Evolutionary conservation across 2,797 vertebrate species (phyloP), one percentile per base, ranked within the genome.

Genomic region (Alectoris magna): DNA sequence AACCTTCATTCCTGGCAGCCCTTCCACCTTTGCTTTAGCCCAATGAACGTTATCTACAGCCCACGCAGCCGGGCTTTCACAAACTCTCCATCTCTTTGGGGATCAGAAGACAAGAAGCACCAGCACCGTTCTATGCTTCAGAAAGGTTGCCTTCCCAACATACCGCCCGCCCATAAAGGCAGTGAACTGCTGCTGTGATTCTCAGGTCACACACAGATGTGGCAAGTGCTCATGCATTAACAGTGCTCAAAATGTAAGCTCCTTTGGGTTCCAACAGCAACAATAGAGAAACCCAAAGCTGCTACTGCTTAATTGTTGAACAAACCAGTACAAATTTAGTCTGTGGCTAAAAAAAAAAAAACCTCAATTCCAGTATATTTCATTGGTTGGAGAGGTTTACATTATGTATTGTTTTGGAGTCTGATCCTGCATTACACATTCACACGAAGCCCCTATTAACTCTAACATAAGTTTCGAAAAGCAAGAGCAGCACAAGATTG

Each of bases 241-340:
- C 0, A 0, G 24, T 1, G 19, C 29, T 16, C 58, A n/a, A 53
- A 62, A 26, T 7, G 22, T 46, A 43, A 43, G 51, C 10, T 66
- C 39, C 19, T 48, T 58, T 5, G 3, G 2, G 31, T 53, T 19
- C 16, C 53, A 71, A 68, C 2, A 3, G 27, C 22, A 82, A 6
- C 34, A 62, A 27, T n/a, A 66, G 38, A 70, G 81, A 74, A 88
- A 73, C 36, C 21, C n/a, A 85, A 84, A 83, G 90, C 91, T 89
- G 82, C 41, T 87, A 91, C 93, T 91, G 80, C 53, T 91, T 82
- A 36, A 91, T 58, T 92, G 83, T 64, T 89, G 84, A 94, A 91
- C 60, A 83, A 94, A 89, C 29, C 48, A 89, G 39, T 49, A 94
- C 88, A 69, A 96, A 81, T 80, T 79, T 44, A 66, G 77, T 7